Percentiles rank a stretch among this genome's conserved stretches.
These are phyloP conservation scores for Cerastis leucographa DNA, from an alignment of 2,888 invertebrate genomes.

Conservation along the genomic window DNA sequence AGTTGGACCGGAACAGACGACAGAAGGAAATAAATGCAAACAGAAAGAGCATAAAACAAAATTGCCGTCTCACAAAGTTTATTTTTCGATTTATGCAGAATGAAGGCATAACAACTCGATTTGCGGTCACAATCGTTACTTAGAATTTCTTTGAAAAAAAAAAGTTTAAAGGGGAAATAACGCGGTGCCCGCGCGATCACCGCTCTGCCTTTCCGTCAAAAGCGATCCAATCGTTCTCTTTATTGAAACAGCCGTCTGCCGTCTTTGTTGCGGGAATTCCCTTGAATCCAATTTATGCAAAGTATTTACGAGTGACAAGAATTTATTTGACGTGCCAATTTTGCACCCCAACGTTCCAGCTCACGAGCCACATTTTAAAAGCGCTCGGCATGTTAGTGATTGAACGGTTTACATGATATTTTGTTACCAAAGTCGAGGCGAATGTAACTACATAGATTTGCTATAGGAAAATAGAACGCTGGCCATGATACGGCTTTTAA, in stretches of 20 bases:
- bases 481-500: constrained; percentile 48
- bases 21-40: constrained; percentile 59
- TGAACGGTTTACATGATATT: constrained; percentile 76
- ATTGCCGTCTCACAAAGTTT: constrained; percentile 69
- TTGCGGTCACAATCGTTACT: constrained; percentile 70
- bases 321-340: constrained; percentile 87
- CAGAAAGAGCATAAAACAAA: constrained; percentile 66
- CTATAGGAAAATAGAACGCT: constrained; percentile 53
- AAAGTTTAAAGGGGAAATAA: constrained; percentile 75
- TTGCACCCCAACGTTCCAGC: constrained; percentile 76
- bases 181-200: constrained; percentile 72
- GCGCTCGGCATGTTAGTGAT: constrained; percentile 73
- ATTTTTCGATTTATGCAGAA: constrained; percentile 76
- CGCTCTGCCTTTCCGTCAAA: constrained; percentile 83
- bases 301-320: constrained; percentile 88
- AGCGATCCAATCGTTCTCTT: constrained; percentile 86
- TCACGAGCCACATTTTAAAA: constrained; percentile 76
- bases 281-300: constrained; percentile 87
- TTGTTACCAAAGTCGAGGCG: constrained; percentile 62
- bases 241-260: constrained; percentile 85
- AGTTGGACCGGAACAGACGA: constrained; percentile 41
- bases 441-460: constrained; percentile 44
- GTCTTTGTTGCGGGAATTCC: constrained; percentile 87
- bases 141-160: constrained; percentile 62
- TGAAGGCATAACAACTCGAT: constrained; percentile 75